Evolutionary conservation across 2,888 invertebrate genomes (phyloP).

Genomic region (Chouioia cunea): DNA sequence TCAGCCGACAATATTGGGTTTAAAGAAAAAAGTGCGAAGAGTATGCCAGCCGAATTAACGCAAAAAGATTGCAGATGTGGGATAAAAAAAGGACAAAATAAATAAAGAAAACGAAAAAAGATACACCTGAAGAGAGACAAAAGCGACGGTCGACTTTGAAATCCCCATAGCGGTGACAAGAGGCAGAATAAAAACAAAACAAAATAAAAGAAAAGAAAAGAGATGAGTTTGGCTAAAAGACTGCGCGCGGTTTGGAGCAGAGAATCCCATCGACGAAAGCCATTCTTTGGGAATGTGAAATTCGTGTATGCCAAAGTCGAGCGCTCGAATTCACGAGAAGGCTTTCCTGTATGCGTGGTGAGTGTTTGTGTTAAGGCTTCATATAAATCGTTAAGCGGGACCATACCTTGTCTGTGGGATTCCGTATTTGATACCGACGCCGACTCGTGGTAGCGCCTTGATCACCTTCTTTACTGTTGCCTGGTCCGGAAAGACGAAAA

Average conservation of each 20-base stretch:
- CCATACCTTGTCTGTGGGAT: constrained; percentile 94
- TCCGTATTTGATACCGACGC: constrained; percentile 99
- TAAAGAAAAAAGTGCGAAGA: background rate
- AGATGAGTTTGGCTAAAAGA: no score
- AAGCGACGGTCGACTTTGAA: background rate
- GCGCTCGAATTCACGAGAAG: constrained; percentile 35
- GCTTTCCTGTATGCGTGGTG: no score
- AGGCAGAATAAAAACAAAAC: no score
- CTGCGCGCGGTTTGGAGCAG: no score
- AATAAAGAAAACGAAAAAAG: constrained; percentile 22
- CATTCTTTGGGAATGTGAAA: constrained; percentile 16
- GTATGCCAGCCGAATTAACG: background rate
- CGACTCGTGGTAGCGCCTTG: constrained; percentile 95
- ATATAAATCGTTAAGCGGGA: constrained; percentile 2
- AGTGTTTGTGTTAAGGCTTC: constrained; percentile 11
- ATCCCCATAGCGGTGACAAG: no score
- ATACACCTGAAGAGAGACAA: constrained; percentile 1
- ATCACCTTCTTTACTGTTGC: constrained; percentile 98
- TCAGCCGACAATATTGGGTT: background rate
- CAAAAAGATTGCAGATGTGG: no score
- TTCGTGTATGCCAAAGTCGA: constrained; percentile 43
- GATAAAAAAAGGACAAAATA: background rate
- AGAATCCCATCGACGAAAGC: background rate
- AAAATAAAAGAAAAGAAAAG: no score
- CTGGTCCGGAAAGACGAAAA: constrained; percentile 98